Conservation (phyloP, 2,113 vertebrate genomes). For the Anolis sagrei region DNA sequence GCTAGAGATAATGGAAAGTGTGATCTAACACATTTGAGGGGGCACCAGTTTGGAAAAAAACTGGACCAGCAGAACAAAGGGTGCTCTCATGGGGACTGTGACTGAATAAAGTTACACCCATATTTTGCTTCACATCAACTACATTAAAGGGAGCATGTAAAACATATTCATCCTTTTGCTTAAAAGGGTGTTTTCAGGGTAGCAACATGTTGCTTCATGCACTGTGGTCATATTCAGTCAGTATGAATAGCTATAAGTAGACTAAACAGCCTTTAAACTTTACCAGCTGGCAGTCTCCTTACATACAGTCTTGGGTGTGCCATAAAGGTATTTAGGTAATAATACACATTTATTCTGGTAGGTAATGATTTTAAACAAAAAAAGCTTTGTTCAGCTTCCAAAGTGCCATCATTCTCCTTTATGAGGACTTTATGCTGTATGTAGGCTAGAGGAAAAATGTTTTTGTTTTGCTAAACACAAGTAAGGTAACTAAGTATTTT, state of each 20-base stretch:
- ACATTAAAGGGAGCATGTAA: background rate
- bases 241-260: background rate
- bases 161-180: background rate
- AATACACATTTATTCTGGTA: background rate
- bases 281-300: background rate
- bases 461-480: too few relatives aligned
- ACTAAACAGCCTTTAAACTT: slow-evolving; percentile 17
- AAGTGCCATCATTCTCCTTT: background rate
- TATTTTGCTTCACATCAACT: background rate
- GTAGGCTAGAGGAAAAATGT: background rate
- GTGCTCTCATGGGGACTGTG: background rate
- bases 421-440: background rate
- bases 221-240: background rate
- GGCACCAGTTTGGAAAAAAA: background rate
- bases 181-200: background rate
- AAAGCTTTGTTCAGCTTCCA: background rate
- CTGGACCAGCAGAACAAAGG: background rate
- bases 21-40: too few relatives aligned
- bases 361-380: background rate
- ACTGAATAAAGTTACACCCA: slow-evolving; percentile 1
- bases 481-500: background rate
- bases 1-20: too few relatives aligned
- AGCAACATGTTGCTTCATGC: slow-evolving; percentile 10
- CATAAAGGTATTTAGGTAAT: slow-evolving; percentile 6
- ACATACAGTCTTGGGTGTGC: background rate